Conservation (phyloP, 2,888 invertebrate species). For the Ophion ellenae region DNA sequence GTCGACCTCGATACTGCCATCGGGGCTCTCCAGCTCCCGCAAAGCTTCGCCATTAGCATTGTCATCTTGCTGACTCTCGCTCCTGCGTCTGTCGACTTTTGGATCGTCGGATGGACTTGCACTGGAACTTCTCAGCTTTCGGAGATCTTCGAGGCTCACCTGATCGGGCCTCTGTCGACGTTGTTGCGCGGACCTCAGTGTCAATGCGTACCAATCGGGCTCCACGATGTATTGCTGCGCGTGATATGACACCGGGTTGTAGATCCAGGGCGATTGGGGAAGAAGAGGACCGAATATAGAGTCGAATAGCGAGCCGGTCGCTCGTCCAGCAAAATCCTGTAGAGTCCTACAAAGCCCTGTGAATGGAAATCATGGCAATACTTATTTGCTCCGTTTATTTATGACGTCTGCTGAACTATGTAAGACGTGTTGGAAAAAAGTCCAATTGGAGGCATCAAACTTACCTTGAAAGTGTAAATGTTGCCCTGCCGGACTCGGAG, state of each 20-base stretch:
- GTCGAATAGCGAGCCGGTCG: slow-evolving; percentile 81
- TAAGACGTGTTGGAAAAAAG: neutral
- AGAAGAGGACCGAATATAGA: slow-evolving; percentile 82
- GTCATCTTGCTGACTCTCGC: slow-evolving; percentile 66
- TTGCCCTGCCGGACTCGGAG: slow-evolving; percentile 78
- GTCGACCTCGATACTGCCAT: slow-evolving; percentile 82
- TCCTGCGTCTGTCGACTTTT: slow-evolving; percentile 74
- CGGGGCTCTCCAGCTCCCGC: slow-evolving; percentile 78
- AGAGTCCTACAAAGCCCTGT: slow-evolving; percentile 79
- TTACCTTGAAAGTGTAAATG: slow-evolving; percentile 82
- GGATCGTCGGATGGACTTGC: slow-evolving; percentile 77
- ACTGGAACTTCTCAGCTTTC: slow-evolving; percentile 77
- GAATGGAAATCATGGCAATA: neutral
- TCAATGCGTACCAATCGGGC: slow-evolving; percentile 82
- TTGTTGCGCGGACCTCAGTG: slow-evolving; percentile 81
- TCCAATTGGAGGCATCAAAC: neutral
- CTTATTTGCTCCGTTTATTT: neutral
- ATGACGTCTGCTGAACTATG: no score
- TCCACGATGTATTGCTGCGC: slow-evolving; percentile 81
- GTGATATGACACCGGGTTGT: slow-evolving; percentile 80
- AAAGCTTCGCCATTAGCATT: slow-evolving; percentile 68
- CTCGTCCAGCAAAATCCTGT: slow-evolving; percentile 73
- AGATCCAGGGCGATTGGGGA: slow-evolving; percentile 82
- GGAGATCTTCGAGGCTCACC: slow-evolving; percentile 77
- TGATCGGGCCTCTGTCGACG: slow-evolving; percentile 81